These are phyloP conservation scores for Drepana arcuata DNA, from an alignment of 1,140 invertebrate genomes.

Conservation along the genomic window DNA sequence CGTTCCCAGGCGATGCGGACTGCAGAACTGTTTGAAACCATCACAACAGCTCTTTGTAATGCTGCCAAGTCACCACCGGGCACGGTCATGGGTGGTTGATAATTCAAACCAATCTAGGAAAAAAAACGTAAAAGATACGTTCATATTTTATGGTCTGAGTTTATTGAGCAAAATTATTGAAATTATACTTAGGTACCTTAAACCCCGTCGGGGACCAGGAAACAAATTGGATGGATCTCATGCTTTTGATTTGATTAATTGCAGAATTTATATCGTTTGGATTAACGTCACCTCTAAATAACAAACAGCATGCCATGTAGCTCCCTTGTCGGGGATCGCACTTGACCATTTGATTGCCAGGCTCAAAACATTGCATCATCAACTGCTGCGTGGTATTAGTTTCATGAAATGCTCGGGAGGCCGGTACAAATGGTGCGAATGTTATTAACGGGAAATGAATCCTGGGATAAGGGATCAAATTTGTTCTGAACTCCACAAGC, in stretches of 20 bases:
- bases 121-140: constrained; percentile 2
- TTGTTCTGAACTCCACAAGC: constrained; percentile 86
- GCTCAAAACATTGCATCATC: constrained; percentile 85
- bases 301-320: constrained; percentile 85
- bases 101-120: constrained; percentile 76
- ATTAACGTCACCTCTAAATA: constrained; percentile 78
- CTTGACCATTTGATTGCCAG: constrained; percentile 87
- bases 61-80: constrained; percentile 82
- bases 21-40: constrained; percentile 84
- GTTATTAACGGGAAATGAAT: constrained; percentile 86
- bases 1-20: constrained; percentile 81
- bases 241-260: constrained; percentile 79
- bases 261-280: constrained; percentile 82
- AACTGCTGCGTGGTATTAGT: constrained; percentile 79
- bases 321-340: constrained; percentile 79
- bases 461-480: constrained; percentile 81
- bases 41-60: constrained; percentile 78
- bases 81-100: constrained; percentile 81
- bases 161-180: too few species aligned
- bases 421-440: constrained; percentile 83
- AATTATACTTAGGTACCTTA: constrained; percentile 57
- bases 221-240: constrained; percentile 79
- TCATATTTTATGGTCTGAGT: too few species aligned
- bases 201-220: constrained; percentile 84
- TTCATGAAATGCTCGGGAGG: constrained; percentile 81